Percentiles rank a stretch among this genome's conserved stretches.
These are phyloP conservation scores for Megaceryle torquata DNA, from an alignment of 2,113 vertebrate genomes.

Conservation along the genomic window DNA sequence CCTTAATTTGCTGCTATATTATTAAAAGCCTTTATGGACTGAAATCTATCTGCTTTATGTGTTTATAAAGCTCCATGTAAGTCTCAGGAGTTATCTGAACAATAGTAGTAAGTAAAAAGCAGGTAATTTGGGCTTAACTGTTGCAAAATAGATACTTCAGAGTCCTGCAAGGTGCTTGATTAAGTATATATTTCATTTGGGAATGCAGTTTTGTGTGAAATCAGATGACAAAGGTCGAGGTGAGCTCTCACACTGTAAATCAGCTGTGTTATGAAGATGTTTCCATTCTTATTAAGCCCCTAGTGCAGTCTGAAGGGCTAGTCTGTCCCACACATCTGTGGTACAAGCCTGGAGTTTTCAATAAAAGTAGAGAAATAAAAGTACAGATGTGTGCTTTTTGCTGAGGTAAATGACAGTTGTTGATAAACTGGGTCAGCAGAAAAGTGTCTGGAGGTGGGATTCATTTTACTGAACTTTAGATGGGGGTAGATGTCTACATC, in stretches of 20 bases:
- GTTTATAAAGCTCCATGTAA: not conserved
- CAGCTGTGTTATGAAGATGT: not conserved
- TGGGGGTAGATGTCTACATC: not conserved
- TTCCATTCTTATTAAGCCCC: not conserved
- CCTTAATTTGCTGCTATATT: not conserved
- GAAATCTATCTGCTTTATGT: not conserved
- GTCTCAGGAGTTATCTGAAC: not conserved
- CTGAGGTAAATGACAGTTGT: not conserved
- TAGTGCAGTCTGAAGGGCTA: not conserved
- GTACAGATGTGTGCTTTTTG: not conserved
- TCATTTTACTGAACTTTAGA: not conserved
- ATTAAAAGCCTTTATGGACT: not conserved
- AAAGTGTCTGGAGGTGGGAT: not conserved
- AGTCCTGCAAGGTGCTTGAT: not conserved
- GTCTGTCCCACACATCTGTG: not conserved
- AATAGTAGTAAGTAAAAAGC: not conserved
- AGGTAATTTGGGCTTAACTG: not conserved
- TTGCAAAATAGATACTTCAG: not conserved
- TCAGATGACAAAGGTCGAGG: not conserved
- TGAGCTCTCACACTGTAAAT: not conserved
- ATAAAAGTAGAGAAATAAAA: not conserved
- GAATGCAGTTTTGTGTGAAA: not conserved
- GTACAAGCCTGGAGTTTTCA: not conserved
- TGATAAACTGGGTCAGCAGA: not conserved
- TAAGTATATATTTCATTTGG: not conserved